A percentile compares a stretch with the other conserved stretches of the same genome.
phyloP scores from a whole-genome alignment of 1,140 invertebrate genomes.

The Trachelipus rathkii region DNA sequence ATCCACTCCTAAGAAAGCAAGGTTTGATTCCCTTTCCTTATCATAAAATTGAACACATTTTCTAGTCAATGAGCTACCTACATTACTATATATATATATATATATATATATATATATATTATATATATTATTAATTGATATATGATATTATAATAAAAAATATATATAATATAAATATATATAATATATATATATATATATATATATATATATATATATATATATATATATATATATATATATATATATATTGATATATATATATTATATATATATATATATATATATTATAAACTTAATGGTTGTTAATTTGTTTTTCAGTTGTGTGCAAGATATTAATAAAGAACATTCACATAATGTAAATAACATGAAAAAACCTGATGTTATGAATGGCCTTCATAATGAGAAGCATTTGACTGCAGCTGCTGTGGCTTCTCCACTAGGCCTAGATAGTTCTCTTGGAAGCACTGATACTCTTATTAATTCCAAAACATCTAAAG shows the following conservation, averaged over 20 bases:
- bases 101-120: too few relatives aligned
- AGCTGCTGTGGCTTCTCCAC: background rate
- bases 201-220: background rate
- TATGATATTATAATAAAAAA: background rate
- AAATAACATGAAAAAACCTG: background rate
- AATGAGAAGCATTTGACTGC: background rate
- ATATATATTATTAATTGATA: too few relatives aligned
- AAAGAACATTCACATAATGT: background rate
- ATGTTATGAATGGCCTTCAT: slow-evolving; percentile 10
- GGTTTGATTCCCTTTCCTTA: too few relatives aligned
- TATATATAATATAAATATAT: background rate
- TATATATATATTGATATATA: background rate
- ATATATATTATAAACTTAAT: background rate
- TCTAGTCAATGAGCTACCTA: too few relatives aligned
- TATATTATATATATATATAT: background rate
- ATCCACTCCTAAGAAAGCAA: too few relatives aligned
- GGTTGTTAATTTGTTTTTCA: background rate
- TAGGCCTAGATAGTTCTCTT: background rate
- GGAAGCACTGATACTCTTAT: background rate
- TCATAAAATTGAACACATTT: too few relatives aligned
- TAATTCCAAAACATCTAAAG: background rate
- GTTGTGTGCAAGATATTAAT: background rate
- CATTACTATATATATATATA: too few relatives aligned
- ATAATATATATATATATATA: background rate
- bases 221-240: background rate